A percentile compares a stretch with the other conserved stretches of the same genome.
phyloP scores from a whole-genome alignment of 2,888 invertebrate genomes.

The Pseudanteris insignis region DNA sequence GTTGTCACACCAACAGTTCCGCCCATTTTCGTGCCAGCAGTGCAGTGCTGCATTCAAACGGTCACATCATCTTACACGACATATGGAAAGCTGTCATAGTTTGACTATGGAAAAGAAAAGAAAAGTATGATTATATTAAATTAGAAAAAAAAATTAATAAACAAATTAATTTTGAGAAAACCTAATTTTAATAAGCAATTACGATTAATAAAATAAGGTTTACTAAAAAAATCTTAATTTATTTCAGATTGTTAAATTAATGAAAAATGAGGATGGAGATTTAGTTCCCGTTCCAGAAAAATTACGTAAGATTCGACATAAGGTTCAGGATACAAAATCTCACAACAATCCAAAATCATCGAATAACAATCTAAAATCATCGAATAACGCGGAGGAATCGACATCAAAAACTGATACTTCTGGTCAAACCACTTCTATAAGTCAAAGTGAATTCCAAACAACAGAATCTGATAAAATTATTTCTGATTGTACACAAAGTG shows the following conservation, averaged over 20 bases:
- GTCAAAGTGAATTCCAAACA: not conserved
- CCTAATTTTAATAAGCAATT: no score
- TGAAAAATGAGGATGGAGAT: slow-evolving; percentile 56
- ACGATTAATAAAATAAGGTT: no score
- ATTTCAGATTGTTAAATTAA: slow-evolving; percentile 53
- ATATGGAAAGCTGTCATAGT: slow-evolving; percentile 59
- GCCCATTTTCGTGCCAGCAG: slow-evolving; percentile 59
- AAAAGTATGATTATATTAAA: no score
- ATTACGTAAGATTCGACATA: slow-evolving; percentile 43
- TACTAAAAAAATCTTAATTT: not conserved
- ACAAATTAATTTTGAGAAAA: no score
- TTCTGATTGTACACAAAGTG: slow-evolving; percentile 9
- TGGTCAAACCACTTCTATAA: not conserved
- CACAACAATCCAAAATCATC: not conserved
- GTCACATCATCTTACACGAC: slow-evolving; percentile 59
- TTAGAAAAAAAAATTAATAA: no score
- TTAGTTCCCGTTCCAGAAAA: slow-evolving; percentile 56
- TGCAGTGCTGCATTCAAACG: slow-evolving; percentile 61
- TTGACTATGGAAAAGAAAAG: slow-evolving; percentile 54
- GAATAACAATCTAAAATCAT: not conserved
- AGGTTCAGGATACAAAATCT: slow-evolving; percentile 19
- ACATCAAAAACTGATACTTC: not conserved
- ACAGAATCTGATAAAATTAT: slow-evolving; percentile 2
- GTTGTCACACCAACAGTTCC: slow-evolving; percentile 59
- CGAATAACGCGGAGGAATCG: not conserved